A percentile compares a stretch with the other conserved stretches of the same genome.
Evolutionary conservation across 1,140 invertebrate genomes (phyloP).

Genomic region (Drosophila baimaii): DNA sequence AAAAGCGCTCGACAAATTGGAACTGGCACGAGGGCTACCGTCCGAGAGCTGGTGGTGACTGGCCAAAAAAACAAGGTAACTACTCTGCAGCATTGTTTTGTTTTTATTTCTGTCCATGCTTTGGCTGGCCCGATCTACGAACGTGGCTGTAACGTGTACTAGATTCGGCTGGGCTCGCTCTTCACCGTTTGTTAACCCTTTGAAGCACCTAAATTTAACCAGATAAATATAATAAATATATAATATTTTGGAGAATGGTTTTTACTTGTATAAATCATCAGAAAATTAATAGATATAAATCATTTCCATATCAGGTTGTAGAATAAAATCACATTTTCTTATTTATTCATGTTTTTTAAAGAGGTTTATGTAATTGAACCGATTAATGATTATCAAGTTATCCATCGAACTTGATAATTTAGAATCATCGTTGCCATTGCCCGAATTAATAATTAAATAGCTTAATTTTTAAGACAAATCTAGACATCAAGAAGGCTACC

Average conservation of each 20-base stretch:
- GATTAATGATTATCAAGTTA: too few relatives aligned
- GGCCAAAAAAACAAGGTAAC: slow-evolving; percentile 53
- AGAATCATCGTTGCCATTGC: too few relatives aligned
- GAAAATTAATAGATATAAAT: too few relatives aligned
- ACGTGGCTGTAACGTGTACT: slow-evolving; percentile 54
- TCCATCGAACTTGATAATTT: too few relatives aligned
- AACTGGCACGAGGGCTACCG: slow-evolving; percentile 58
- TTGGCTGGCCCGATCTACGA: slow-evolving; percentile 9
- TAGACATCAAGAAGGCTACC: too few relatives aligned
- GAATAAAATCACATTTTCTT: too few relatives aligned
- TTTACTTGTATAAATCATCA: too few relatives aligned
- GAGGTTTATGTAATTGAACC: too few relatives aligned
- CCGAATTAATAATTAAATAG: too few relatives aligned
- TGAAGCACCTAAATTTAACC: not conserved
- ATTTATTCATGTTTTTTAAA: too few relatives aligned
- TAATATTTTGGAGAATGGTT: not conserved
- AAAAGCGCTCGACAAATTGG: slow-evolving; percentile 59
- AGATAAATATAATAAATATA: not conserved
- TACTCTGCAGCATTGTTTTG: slow-evolving; percentile 32
- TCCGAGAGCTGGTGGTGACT: slow-evolving; percentile 47
- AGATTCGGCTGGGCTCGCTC: slow-evolving; percentile 38
- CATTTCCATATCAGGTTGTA: too few relatives aligned
- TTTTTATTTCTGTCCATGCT: slow-evolving; percentile 9
- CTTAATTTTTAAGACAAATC: too few relatives aligned
- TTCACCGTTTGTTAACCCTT: slow-evolving; percentile 39